Base-by-base conservation (phyloP, 2,888 invertebrate species). In the Clitarchus hookeri region DNA sequence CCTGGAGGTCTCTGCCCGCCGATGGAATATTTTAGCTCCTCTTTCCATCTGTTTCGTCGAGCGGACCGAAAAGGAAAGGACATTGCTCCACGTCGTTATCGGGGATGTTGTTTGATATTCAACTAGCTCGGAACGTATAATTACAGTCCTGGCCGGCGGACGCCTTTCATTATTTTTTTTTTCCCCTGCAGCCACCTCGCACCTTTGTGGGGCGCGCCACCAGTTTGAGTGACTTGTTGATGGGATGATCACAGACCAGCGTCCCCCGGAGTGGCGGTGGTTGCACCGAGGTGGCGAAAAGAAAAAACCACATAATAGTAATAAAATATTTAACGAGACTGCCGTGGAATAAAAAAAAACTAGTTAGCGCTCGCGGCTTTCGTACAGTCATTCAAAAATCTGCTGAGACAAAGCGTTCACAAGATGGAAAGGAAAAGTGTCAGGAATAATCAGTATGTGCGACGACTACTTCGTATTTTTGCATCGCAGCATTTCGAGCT, bases 191-290 rank as follows among this genome's bases (percentile, higher is more conserved):
- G 65, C 65, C 65, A n/a, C 48, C 48, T 48, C 48, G 48, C 48
- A 48, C 48, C 48, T 48, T 48, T 16, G 16, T 8, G 48, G 48
- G 12, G 65, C n/a, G 11, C 65, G 65, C 65, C 65, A 11, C 12
- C 48, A 48, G 48, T 48, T 48, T 48, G 65, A 65, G 65, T 65
- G 65, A 65, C 65, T 65, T 65, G 65, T 65, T 65, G 65, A 65
- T n/a, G 65, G 65, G 65, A 65, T 65, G 65, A 65, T 65, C 65
- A 65, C 65, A 65, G 65, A 19, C 65, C 65, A 65, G 23, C 8
- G 19, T n/a, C 65, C 65, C 19, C 16, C n/a, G n/a, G 65, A 65
- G 65, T n/a, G 65, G 65, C 19, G 23, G 65, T n/a, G 65, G 8
- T 65, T 6, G 19, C n/a, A 65, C 8, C 65, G 65, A 65, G 65